These are phyloP conservation scores for Ophion obscuratus DNA, from an alignment of 2,888 invertebrate species.

Conservation along the genomic window DNA sequence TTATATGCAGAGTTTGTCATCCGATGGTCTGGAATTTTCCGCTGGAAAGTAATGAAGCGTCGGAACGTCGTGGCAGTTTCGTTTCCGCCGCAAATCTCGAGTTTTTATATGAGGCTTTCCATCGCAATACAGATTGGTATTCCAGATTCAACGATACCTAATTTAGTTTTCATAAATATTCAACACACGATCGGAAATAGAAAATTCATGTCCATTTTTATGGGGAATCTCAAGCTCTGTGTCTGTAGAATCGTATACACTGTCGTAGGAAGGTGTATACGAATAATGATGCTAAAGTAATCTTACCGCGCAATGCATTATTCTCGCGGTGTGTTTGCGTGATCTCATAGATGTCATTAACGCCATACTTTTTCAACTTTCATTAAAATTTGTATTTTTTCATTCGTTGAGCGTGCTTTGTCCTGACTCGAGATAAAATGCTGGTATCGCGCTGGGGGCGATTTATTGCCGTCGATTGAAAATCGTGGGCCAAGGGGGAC, in stretches of 20 bases:
- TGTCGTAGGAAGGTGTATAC: not conserved
- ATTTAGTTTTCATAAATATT: not conserved
- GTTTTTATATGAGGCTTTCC: slow-evolving; percentile 18
- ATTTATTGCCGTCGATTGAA: not conserved
- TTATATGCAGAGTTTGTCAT: slow-evolving; percentile 18
- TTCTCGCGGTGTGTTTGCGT: not conserved
- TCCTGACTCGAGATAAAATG: not conserved
- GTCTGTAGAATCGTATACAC: not conserved
- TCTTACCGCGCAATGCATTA: not conserved
- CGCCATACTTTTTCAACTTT: not conserved
- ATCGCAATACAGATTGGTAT: not conserved
- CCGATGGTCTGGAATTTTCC: slow-evolving; percentile 41
- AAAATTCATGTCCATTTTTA: not conserved
- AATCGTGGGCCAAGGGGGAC: not conserved
- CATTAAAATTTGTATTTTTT: slow-evolving; percentile 3
- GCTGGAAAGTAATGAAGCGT: slow-evolving; percentile 57
- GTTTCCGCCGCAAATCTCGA: slow-evolving; percentile 41
- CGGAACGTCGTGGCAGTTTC: slow-evolving; percentile 37
- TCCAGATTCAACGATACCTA: not conserved
- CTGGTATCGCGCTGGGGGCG: not conserved
- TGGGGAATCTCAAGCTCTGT: not conserved
- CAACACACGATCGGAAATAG: not conserved
- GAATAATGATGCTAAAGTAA: not conserved
- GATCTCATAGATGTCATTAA: not conserved
- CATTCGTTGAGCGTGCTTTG: not conserved